phyloP scores from a whole-genome alignment of 2,888 invertebrate species.

The Eutolmus rufibarbis region DNA sequence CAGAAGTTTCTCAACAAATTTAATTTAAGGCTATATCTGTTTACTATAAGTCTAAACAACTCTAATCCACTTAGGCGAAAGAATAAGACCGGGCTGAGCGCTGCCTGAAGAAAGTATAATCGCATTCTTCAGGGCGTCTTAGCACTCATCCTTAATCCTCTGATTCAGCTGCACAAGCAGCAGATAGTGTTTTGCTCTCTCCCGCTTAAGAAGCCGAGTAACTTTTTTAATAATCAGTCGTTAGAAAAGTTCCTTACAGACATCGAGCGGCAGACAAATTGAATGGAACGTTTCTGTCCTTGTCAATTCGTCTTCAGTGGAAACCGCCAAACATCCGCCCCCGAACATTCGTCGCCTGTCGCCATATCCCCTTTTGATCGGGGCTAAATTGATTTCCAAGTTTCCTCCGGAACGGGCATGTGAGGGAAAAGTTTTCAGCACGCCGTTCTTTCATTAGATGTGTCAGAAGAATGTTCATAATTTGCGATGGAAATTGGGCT shows the following conservation, averaged over 20 bases:
- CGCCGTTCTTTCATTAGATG: constrained; percentile 14
- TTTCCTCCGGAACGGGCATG: not conserved
- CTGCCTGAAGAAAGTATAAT: constrained; percentile 15
- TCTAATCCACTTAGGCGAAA: constrained; percentile 27
- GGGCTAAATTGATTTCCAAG: constrained; percentile 21
- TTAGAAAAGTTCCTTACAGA: constrained; percentile 32
- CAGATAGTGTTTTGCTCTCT: constrained; percentile 11
- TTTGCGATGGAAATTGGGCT: constrained; percentile 4
- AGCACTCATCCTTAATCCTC: not conserved
- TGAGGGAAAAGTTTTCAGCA: not conserved
- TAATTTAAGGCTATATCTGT: constrained; percentile 30
- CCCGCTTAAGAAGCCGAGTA: not conserved
- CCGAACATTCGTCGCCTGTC: not conserved
- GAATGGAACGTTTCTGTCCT: not conserved
- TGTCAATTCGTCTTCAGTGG: not conserved
- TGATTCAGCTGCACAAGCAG: not conserved
- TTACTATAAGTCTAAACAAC: constrained; percentile 31
- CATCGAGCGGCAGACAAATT: constrained; percentile 7
- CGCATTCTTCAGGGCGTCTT: not conserved
- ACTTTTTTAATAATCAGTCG: constrained; percentile 35
- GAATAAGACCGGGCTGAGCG: not conserved
- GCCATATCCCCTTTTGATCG: not conserved
- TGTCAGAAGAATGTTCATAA: constrained; percentile 7
- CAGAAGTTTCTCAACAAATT: constrained; percentile 28
- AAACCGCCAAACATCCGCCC: not conserved